Evolutionary conservation across 2,888 invertebrate species (phyloP).

Genomic region (Anthoptus insignis): DNA sequence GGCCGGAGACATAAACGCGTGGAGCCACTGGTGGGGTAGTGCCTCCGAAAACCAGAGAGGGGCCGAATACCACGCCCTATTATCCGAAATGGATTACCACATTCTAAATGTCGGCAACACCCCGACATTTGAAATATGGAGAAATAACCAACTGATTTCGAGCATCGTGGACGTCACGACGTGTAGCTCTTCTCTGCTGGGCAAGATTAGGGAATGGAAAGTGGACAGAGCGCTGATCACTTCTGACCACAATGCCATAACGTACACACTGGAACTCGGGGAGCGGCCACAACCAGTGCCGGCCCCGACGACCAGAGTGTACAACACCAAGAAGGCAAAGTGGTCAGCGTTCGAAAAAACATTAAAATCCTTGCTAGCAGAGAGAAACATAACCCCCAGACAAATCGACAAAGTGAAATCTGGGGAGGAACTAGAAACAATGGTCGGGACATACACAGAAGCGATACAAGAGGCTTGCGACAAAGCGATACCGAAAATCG

Average conservation of each 20-base stretch:
- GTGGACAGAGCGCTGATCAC: background rate
- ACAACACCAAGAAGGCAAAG: background rate
- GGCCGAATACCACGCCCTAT: background rate
- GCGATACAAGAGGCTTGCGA: no score
- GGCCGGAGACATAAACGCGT: slow-evolving; percentile 47
- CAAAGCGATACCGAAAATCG: no score
- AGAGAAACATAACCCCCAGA: no score
- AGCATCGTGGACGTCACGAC: slow-evolving; percentile 42
- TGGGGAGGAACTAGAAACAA: no score
- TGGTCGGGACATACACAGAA: no score
- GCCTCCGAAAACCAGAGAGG: slow-evolving; percentile 39
- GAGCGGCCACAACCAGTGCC: background rate
- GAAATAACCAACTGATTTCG: no score
- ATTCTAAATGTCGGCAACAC: slow-evolving; percentile 11
- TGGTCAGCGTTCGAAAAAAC: background rate
- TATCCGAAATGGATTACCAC: no score
- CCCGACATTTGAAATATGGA: slow-evolving; percentile 21
- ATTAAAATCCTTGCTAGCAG: no score
- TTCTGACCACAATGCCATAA: slow-evolving; percentile 27
- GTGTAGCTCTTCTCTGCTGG: slow-evolving; percentile 7
- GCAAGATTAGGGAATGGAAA: background rate
- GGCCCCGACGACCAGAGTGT: background rate
- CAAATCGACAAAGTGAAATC: no score
- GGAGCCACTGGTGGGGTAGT: slow-evolving; percentile 48
- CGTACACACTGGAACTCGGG: background rate